phyloP scores from a whole-genome alignment of 2,113 vertebrate species.

The Colossoma macropomum region DNA sequence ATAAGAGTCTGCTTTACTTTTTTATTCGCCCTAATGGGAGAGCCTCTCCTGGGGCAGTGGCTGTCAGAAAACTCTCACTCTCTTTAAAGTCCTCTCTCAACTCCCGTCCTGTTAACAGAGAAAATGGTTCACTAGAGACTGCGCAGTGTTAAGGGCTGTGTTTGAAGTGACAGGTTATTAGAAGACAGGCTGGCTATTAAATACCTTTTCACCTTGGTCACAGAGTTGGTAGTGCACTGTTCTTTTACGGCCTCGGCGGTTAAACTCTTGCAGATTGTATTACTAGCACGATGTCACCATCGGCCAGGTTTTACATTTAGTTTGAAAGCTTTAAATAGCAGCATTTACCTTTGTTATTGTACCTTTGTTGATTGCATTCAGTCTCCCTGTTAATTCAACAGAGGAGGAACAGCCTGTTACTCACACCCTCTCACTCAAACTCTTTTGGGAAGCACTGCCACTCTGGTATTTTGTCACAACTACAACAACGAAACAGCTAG shows the following conservation, averaged over 20 bases:
- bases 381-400: background rate
- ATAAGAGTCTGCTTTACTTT: constrained; percentile 43
- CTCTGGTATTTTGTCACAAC: too few species aligned
- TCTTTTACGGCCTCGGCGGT: background rate
- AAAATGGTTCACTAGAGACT: constrained; percentile 6
- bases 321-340: background rate
- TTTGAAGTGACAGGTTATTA: background rate
- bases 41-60: constrained; percentile 17
- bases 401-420: constrained; percentile 63
- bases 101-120: constrained; percentile 13
- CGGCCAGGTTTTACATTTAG: background rate
- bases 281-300: background rate
- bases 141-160: background rate
- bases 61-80: background rate
- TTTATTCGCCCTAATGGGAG: constrained; percentile 21
- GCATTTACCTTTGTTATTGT: background rate
- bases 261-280: background rate
- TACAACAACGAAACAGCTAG: too few species aligned
- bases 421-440: constrained; percentile 41
- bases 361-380: background rate
- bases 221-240: too few species aligned
- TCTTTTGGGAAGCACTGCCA: background rate
- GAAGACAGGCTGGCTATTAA: background rate
- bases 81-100: constrained; percentile 20
- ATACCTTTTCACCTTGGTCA: background rate